These are phyloP conservation scores for Apodemia duryi DNA, from an alignment of 2,888 invertebrate species.

Conservation along the genomic window DNA sequence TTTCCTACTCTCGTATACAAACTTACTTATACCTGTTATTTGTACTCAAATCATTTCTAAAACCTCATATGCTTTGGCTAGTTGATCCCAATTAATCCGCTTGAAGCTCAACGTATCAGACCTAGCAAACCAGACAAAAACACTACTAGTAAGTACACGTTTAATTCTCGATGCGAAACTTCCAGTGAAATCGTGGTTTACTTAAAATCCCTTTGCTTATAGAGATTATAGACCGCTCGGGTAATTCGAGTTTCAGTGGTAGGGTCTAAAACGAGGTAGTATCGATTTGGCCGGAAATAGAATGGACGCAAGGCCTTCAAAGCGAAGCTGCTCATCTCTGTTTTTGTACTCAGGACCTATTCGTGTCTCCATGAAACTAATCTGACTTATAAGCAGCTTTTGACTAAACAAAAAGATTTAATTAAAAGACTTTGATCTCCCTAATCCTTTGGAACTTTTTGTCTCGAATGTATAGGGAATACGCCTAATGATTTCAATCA, in stretches of 20 bases:
- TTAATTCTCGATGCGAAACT: slow-evolving; percentile 5
- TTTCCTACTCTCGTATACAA: too few species aligned
- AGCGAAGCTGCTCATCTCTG: slow-evolving; percentile 4
- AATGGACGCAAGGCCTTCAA: slow-evolving; percentile 12
- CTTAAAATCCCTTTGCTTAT: slow-evolving; percentile 10
- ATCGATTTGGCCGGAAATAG: slow-evolving; percentile 30
- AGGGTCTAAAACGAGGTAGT: slow-evolving; percentile 19
- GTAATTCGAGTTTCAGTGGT: slow-evolving; percentile 25
- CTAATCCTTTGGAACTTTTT: background rate
- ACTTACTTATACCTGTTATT: background rate
- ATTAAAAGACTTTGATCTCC: background rate
- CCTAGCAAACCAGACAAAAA: background rate
- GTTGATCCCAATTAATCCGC: slow-evolving; percentile 3
- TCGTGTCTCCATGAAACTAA: slow-evolving; percentile 14
- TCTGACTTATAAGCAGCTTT: slow-evolving; percentile 1
- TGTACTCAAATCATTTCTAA: slow-evolving; percentile 3
- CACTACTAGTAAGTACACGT: background rate
- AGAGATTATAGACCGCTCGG: background rate
- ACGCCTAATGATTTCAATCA: too few species aligned
- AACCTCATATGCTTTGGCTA: slow-evolving; percentile 5
- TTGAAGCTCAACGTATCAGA: slow-evolving; percentile 1
- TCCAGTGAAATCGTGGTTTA: slow-evolving; percentile 11
- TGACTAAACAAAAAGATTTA: background rate
- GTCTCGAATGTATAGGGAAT: too few species aligned
- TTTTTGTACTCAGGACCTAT: slow-evolving; percentile 11